Conservation (phyloP, 2,797 vertebrate species). For the Tokudaia muenninki region DNA sequence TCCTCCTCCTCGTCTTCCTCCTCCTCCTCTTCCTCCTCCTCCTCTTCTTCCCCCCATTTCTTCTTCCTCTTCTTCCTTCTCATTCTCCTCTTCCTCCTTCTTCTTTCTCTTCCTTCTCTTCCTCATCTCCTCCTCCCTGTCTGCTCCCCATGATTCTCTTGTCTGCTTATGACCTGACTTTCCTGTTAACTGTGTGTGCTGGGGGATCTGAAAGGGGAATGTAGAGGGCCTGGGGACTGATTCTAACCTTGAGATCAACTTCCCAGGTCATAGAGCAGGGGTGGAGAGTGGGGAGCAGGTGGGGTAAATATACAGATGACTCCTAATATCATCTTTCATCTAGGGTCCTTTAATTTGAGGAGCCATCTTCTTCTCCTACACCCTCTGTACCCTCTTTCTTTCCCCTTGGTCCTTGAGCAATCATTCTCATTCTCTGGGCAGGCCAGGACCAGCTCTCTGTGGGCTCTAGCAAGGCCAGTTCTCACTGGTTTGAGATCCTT, state of each 20-base stretch:
- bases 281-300: too few relatives aligned
- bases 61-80: too few relatives aligned
- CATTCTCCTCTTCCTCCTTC: too few relatives aligned
- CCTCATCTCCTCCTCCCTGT: too few relatives aligned
- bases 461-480: background rate
- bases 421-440: background rate
- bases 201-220: rapidly evolving
- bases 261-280: background rate
- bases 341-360: background rate
- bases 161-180: rapidly evolving
- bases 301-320: background rate
- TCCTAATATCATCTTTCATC: background rate
- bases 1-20: too few relatives aligned
- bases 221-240: background rate
- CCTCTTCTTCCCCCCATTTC: rapidly evolving
- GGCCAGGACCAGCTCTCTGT: too few relatives aligned
- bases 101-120: too few relatives aligned
- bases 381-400: rapidly evolving
- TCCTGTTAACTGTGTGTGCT: background rate
- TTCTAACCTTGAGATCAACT: background rate
- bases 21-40: too few relatives aligned
- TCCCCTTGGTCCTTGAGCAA: too few relatives aligned
- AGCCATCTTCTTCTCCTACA: background rate
- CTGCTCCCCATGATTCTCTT: background rate
- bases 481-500: background rate